These are phyloP conservation scores for Brachionus rotundiformis DNA, from an alignment of 1,140 invertebrate species.

Conservation along the genomic window DNA sequence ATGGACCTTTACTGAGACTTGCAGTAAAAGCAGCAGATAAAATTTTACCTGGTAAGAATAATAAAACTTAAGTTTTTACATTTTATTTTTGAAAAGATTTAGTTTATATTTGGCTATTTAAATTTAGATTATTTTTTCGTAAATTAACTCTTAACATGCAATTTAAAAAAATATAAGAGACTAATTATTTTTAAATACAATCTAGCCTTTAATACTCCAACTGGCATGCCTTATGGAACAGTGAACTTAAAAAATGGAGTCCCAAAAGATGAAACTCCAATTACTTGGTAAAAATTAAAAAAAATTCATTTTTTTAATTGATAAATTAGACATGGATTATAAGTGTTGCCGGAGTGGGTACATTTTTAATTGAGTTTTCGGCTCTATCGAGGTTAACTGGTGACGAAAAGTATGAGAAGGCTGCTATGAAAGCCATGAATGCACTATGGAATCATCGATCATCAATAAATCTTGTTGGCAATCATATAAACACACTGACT, in stretches of 20 bases:
- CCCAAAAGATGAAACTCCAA: constrained; percentile 49
- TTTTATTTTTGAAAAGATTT: neutral
- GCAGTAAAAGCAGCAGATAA: constrained; percentile 90
- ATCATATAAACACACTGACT: constrained; percentile 91
- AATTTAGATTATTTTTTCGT: neutral
- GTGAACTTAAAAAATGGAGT: constrained; percentile 65
- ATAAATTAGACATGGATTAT: constrained; percentile 68
- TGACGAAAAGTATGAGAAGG: constrained; percentile 82
- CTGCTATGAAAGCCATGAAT: constrained; percentile 86
- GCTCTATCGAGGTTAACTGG: constrained; percentile 89
- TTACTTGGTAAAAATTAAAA: constrained; percentile 66
- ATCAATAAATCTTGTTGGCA: constrained; percentile 69
- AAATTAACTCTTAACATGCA: neutral
- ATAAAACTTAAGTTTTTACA: neutral
- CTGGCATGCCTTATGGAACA: constrained; percentile 98
- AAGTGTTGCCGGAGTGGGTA: constrained; percentile 92
- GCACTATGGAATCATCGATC: constrained; percentile 76
- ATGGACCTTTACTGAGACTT: constrained; percentile 84
- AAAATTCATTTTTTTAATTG: constrained; percentile 79
- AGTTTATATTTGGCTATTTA: neutral
- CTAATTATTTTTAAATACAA: neutral
- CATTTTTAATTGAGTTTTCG: constrained; percentile 95
- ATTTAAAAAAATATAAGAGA: neutral
- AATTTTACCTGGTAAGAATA: constrained; percentile 71
- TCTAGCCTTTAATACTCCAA: constrained; percentile 68